Evolutionary conservation across 30 jellyfish, hydroid and myxozoan genomes (phyloP).

Genomic region (Turritopsis dohrnii): DNA sequence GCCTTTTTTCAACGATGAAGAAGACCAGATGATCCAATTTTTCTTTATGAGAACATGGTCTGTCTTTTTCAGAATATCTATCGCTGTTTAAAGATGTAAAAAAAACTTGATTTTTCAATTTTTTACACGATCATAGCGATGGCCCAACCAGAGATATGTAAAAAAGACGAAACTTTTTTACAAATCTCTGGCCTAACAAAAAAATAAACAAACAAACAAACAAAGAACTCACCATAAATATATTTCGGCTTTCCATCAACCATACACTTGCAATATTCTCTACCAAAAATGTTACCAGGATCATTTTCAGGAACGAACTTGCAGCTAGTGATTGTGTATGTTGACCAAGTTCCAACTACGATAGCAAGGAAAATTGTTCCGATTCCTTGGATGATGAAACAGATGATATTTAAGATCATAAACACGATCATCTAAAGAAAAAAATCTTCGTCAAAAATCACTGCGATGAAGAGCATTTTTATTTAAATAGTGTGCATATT

Average conservation of each 20-base stretch:
- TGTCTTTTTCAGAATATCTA: too few relatives aligned
- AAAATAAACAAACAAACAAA: background rate
- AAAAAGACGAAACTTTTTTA: too few relatives aligned
- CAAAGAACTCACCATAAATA: background rate
- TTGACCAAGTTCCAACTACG: slow-evolving; percentile 59
- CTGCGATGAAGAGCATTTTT: too few relatives aligned
- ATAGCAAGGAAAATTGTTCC: slow-evolving; percentile 51
- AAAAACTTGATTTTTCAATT: background rate
- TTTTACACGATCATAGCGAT: too few relatives aligned
- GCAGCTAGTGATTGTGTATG: slow-evolving; percentile 1
- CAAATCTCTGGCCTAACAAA: background rate
- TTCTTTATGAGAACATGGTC: too few relatives aligned
- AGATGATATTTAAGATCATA: slow-evolving; percentile 74
- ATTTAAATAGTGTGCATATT: too few relatives aligned
- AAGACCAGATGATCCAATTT: too few relatives aligned
- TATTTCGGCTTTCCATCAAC: background rate
- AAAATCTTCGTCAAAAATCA: too few relatives aligned
- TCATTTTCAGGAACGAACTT: background rate
- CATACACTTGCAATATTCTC: background rate
- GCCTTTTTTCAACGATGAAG: too few relatives aligned
- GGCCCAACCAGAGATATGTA: too few relatives aligned
- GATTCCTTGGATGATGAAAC: slow-evolving; percentile 57
- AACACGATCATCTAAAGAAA: slow-evolving; percentile 68
- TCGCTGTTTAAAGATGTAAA: too few relatives aligned
- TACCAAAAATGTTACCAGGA: too few relatives aligned